Evolutionary conservation across 2,888 invertebrate species (phyloP), one percentile per base, ranked within the genome.

Genomic region (Epistrophella euchroma): DNA sequence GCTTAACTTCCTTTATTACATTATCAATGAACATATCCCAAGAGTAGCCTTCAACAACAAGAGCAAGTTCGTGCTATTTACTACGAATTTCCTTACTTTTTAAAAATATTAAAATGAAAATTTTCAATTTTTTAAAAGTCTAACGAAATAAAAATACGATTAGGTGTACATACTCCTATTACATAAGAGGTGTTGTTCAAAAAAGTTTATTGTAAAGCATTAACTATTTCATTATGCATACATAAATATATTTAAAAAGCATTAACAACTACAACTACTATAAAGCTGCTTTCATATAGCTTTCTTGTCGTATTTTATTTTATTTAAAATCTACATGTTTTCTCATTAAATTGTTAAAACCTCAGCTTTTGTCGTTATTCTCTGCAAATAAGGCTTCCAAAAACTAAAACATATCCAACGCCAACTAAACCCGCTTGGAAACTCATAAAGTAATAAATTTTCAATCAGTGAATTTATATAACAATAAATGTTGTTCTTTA

Each of bases 371-470:
- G 37, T 58, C 37, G 40, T 40, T 22, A 40, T 60, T 40, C 2
- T 40, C 22, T 60, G 9, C 13, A 22, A 22, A 40, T 10, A 40
- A 40, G 40, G 4, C 15, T 40, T 35, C 28, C 11, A 35, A 19
- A n/a, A 55, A 0, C 9, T 0, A 32, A 17, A 32, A 35, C 15
- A 15, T 60, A 22, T 15, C 15, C 19, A 60, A 40, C 2, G 15
- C 15, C 11, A 56, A 56, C 56, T 56, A 32, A 58, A 58, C 37
- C 60, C 60, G 60, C 60, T 60, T 60, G 22, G 60, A 40, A 40
- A 40, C 40, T 40, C 22, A 37, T 60, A 7, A 13, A 22, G 3
- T 7, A 22, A 37, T 40, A 0, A 37, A 22, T 40, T 22, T 60
- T 40, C 19, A 17, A 11, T n/a, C 22, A 62, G n/a, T 62, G 4